These are phyloP conservation scores for Drosophila ironensis DNA, from an alignment of 1,140 invertebrate species.

Conservation along the genomic window DNA sequence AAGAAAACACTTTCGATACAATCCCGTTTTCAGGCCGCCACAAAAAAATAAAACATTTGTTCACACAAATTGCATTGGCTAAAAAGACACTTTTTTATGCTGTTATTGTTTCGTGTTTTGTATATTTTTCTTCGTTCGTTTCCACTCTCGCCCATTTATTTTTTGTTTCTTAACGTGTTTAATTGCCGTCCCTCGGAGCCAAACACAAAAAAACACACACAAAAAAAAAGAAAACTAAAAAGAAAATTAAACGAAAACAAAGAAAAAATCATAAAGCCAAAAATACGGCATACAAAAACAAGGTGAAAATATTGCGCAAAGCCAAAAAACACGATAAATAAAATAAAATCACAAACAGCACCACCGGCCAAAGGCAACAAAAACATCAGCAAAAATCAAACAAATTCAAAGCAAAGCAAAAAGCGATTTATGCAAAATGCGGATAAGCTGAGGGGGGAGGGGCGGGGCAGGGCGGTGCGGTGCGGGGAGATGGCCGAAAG, in stretches of 20 bases:
- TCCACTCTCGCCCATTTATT: slow-evolving; percentile 36
- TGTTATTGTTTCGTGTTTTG: slow-evolving; percentile 22
- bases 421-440: slow-evolving; percentile 61
- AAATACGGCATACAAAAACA: slow-evolving; percentile 43
- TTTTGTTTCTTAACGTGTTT: slow-evolving; percentile 43
- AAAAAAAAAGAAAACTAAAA: slow-evolving; percentile 25
- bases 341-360: slow-evolving; percentile 28
- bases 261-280: slow-evolving; percentile 36
- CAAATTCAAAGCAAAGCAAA: slow-evolving; percentile 40
- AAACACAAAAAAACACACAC: slow-evolving; percentile 16
- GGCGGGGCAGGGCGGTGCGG: background rate
- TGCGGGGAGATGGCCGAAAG: background rate
- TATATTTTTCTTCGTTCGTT: slow-evolving; percentile 22
- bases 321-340: slow-evolving; percentile 5
- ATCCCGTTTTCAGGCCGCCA: background rate
- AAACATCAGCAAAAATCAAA: slow-evolving; percentile 24
- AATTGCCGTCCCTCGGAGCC: slow-evolving; percentile 43
- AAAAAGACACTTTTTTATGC: slow-evolving; percentile 33
- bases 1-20: slow-evolving; percentile 13
- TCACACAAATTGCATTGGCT: slow-evolving; percentile 20
- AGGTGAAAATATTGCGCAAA: slow-evolving; percentile 61
- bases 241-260: slow-evolving; percentile 39
- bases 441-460: slow-evolving; percentile 13
- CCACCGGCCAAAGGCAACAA: background rate
- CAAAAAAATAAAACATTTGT: slow-evolving; percentile 36